phyloP scores from a whole-genome alignment of 1,140 invertebrate species.

The Pentalonia nigronervosa region DNA sequence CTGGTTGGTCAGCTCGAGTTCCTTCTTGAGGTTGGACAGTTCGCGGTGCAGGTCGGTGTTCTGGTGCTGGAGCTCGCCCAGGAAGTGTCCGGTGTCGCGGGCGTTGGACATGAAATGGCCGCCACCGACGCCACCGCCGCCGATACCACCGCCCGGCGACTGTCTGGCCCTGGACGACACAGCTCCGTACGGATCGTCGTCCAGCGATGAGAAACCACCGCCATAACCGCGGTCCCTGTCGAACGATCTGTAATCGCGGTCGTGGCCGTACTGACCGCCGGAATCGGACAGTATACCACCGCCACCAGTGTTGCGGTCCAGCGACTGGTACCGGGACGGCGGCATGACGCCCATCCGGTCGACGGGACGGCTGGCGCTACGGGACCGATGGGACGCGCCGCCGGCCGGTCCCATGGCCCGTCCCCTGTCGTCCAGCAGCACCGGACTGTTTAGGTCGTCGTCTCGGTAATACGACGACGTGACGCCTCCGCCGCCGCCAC shows the following conservation, averaged over 20 bases:
- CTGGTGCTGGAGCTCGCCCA: constrained; percentile 93
- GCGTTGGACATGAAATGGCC: constrained; percentile 67
- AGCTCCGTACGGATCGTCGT: constrained; percentile 74
- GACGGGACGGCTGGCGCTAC: constrained; percentile 67
- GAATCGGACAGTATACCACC: constrained; percentile 75
- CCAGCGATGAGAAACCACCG: constrained; percentile 75
- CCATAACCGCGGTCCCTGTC: constrained; percentile 68
- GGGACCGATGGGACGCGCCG: constrained; percentile 68
- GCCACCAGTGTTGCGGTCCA: constrained; percentile 66
- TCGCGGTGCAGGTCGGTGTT: constrained; percentile 95
- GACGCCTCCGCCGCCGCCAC: constrained; percentile 63
- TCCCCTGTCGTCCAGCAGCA: constrained; percentile 65
- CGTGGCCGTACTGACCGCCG: constrained; percentile 67
- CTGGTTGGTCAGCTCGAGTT: constrained; percentile 95
- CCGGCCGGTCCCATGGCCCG: constrained; percentile 71
- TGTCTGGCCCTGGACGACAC: constrained; percentile 72
- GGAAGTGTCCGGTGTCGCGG: constrained; percentile 68
- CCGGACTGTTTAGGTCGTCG: constrained; percentile 77
- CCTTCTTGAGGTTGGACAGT: constrained; percentile 93
- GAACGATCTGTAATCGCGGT: constrained; percentile 72
- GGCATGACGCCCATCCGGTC: constrained; percentile 78
- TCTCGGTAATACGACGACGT: constrained; percentile 71
- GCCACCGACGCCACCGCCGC: constrained; percentile 62
- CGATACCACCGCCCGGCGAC: constrained; percentile 72
- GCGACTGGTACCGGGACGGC: constrained; percentile 72